A percentile compares a stretch with the other conserved stretches of the same genome.
Conservation (phyloP, 2,888 invertebrate genomes). For the Himalopsyche tibetana region DNA sequence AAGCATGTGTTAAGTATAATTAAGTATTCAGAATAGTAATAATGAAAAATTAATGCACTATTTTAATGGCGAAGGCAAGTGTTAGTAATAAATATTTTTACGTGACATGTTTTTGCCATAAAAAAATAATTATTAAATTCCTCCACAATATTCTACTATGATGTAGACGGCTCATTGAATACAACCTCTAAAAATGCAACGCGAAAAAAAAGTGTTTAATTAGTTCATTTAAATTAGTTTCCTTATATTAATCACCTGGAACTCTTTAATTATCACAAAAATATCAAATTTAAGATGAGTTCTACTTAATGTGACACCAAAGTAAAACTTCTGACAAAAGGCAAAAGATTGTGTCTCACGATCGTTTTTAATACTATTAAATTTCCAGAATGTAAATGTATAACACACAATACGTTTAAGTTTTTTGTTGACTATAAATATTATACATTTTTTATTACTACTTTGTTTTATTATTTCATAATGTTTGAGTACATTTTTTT, state of each 20-base stretch:
- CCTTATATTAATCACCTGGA: conserved; percentile 57
- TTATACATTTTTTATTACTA: too few species aligned
- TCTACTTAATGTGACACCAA: conserved; percentile 21
- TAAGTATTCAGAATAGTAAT: too few species aligned
- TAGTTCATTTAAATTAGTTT: conserved; percentile 17
- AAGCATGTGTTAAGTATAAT: too few species aligned
- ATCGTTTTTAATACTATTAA: not conserved
- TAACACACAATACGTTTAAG: too few species aligned
- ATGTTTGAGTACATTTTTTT: too few species aligned
- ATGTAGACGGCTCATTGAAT: conserved; percentile 5
- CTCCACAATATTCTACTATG: not conserved
- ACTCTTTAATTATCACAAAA: conserved; percentile 49
- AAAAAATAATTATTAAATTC: conserved; percentile 1
- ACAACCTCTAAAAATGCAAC: conserved; percentile 21
- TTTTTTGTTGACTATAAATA: too few species aligned
- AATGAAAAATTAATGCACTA: too few species aligned
- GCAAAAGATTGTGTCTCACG: not conserved
- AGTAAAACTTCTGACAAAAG: conserved; percentile 15
- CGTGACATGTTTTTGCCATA: not conserved
- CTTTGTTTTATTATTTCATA: too few species aligned
- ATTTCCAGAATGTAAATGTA: too few species aligned
- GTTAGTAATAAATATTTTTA: conserved; percentile 24
- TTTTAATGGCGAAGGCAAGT: not conserved
- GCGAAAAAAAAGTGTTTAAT: conserved; percentile 20
- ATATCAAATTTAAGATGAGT: conserved; percentile 23